These are phyloP conservation scores for Ictalurus punctatus DNA, from an alignment of 2,113 vertebrate species.

Conservation along the genomic window DNA sequence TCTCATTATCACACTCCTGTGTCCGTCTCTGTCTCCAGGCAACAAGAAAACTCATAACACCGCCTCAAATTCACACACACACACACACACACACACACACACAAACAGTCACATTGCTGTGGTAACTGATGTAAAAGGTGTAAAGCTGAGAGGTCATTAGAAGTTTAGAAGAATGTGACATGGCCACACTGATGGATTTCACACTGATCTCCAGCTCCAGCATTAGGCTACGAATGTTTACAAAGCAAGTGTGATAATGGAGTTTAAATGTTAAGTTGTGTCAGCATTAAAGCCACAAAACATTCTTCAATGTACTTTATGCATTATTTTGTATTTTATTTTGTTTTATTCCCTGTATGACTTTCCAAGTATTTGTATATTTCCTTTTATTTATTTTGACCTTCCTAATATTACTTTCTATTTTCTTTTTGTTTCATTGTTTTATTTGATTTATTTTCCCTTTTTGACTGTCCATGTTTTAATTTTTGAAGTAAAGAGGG, in stretches of 20 bases:
- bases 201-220: background rate
- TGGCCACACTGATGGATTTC: background rate
- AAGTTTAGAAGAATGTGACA: background rate
- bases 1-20: conserved; percentile 21
- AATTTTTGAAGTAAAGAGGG: too few relatives aligned
- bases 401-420: too few relatives aligned
- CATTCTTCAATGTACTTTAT: too few relatives aligned
- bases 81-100: conserved; percentile 28
- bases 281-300: background rate
- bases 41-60: conserved; percentile 32
- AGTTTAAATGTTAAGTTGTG: background rate
- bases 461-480: background rate
- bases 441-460: background rate
- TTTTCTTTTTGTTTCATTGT: background rate
- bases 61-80: conserved; percentile 14
- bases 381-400: background rate
- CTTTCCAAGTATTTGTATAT: background rate
- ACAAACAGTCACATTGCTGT: conserved; percentile 4
- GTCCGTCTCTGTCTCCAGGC: conserved; percentile 41
- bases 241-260: background rate
- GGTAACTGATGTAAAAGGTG: conserved; percentile 14
- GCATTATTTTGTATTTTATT: background rate
- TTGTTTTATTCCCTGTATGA: background rate
- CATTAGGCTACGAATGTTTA: background rate
- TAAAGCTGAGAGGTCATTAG: conserved; percentile 6